Conservation (phyloP, 2,113 vertebrate genomes). For the Siniperca chuatsi region DNA sequence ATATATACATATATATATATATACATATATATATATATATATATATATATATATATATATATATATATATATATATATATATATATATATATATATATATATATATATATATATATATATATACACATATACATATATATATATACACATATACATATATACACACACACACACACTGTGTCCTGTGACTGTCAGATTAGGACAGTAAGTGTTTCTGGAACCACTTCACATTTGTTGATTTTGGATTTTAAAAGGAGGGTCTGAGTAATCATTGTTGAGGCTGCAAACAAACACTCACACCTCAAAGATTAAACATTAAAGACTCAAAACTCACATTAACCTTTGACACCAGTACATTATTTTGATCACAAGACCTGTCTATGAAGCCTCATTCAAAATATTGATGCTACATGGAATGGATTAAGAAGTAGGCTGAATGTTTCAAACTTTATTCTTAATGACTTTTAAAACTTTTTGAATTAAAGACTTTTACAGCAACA, state of each 20-base stretch:
- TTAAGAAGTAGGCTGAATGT: neutral
- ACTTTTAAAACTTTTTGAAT: neutral
- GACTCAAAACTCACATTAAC: neutral
- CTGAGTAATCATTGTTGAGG: neutral
- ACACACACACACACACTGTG: too few species aligned
- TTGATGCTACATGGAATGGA: neutral
- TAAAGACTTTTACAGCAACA: neutral
- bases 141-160: too few species aligned
- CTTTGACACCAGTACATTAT: conserved; percentile 5
- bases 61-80: too few species aligned
- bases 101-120: too few species aligned
- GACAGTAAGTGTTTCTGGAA: neutral
- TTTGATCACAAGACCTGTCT: conserved; percentile 27
- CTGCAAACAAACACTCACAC: neutral
- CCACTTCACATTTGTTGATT: neutral
- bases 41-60: too few species aligned
- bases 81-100: too few species aligned
- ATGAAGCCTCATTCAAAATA: conserved; percentile 7
- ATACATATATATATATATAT: too few species aligned
- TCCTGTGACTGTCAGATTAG: neutral
- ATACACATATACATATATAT: too few species aligned
- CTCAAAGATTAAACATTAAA: neutral
- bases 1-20: too few species aligned
- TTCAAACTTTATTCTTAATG: neutral
- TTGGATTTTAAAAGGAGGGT: neutral